Evolutionary conservation across 2,113 vertebrate genomes (phyloP).

Genomic region (Poeciliopsis prolifica): DNA sequence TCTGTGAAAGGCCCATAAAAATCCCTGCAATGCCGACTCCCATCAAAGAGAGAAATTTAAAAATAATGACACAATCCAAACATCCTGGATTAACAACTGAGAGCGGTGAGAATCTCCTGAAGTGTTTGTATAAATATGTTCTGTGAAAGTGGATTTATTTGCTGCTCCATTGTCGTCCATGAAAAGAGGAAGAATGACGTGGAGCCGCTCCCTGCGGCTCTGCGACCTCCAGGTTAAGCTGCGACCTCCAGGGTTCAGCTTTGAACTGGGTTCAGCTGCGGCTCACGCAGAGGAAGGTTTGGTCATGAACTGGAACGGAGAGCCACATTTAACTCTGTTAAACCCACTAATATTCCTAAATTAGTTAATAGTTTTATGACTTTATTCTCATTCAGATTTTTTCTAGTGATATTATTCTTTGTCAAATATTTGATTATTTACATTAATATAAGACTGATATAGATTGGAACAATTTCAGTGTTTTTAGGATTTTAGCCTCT

Average conservation of each 20-base stretch:
- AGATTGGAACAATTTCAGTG: not conserved
- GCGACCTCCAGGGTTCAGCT: conserved; percentile 17
- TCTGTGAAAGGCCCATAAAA: not conserved
- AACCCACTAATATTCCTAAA: no score
- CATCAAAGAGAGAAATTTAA: not conserved
- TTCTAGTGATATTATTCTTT: no score
- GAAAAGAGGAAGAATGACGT: not conserved
- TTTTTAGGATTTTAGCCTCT: not conserved
- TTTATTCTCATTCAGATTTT: no score
- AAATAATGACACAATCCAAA: not conserved
- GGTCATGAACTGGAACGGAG: not conserved
- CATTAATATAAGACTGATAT: not conserved
- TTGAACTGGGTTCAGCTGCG: conserved; percentile 11
- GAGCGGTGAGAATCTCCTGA: not conserved
- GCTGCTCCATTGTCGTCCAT: not conserved
- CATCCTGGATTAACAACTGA: not conserved
- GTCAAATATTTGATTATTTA: not conserved
- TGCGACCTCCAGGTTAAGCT: conserved; percentile 16
- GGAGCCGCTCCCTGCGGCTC: conserved; percentile 12
- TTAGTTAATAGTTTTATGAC: no score
- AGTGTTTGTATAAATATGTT: not conserved
- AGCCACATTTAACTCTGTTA: not conserved
- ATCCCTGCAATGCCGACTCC: not conserved
- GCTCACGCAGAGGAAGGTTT: not conserved
- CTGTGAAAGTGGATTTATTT: conserved; percentile 1